Percentiles rank a stretch among this genome's conserved stretches.
These are phyloP conservation scores for Drosophila percnosoma DNA, from an alignment of 2,888 invertebrate species.

Conservation along the genomic window DNA sequence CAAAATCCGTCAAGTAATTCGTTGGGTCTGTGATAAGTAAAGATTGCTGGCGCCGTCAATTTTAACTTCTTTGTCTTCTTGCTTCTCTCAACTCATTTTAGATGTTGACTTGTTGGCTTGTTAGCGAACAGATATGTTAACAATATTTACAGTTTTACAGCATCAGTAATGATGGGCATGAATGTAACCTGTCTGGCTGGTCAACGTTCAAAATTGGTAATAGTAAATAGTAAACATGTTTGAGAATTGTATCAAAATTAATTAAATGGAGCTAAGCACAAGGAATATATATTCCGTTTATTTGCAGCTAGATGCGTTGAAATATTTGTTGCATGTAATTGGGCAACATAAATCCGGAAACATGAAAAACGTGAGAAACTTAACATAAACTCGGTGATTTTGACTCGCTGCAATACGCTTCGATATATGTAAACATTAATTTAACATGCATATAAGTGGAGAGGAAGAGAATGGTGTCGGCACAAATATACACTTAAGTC, in stretches of 20 bases:
- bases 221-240: not conserved
- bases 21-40: conserved; percentile 48
- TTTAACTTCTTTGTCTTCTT: conserved; percentile 19
- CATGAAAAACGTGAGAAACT: conserved; percentile 84
- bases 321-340: conserved; percentile 53
- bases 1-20: conserved; percentile 47
- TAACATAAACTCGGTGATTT: conserved; percentile 60
- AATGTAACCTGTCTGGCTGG: conserved; percentile 20
- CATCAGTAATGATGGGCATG: conserved; percentile 45
- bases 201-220: conserved; percentile 13
- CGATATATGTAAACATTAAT: conserved; percentile 45
- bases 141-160: conserved; percentile 47
- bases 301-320: conserved; percentile 6
- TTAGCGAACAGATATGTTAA: conserved; percentile 75
- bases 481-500: conserved; percentile 71
- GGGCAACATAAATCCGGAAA: conserved; percentile 75
- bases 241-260: not conserved
- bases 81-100: conserved; percentile 8
- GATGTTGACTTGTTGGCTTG: conserved; percentile 63
- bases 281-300: not conserved
- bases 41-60: conserved; percentile 67
- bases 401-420: conserved; percentile 28
- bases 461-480: conserved; percentile 30
- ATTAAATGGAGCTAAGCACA: not conserved
- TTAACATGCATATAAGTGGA: conserved; percentile 54